These are phyloP conservation scores for Uropsilus gracilis DNA, from an alignment of 2,113 vertebrate species.

Conservation along the genomic window DNA sequence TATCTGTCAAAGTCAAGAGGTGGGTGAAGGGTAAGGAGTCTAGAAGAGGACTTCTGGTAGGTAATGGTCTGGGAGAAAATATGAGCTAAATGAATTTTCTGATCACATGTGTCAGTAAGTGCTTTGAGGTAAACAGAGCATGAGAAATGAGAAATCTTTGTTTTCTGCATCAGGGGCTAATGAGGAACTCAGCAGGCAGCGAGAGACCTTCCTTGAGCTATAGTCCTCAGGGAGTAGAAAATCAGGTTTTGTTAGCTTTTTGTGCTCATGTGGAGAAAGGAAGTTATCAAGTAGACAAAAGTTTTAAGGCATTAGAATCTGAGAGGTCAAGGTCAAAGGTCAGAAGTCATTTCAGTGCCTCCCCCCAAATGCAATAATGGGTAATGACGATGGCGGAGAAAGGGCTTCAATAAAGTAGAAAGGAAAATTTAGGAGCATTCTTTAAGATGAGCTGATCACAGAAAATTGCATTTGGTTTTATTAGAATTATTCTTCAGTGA, in stretches of 20 bases:
- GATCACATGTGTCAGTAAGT: constrained; percentile 31
- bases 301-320: not conserved
- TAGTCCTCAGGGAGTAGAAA: not conserved
- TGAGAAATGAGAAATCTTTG: constrained; percentile 50
- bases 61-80: not conserved
- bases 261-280: not conserved
- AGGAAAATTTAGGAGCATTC: not conserved
- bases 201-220: not conserved
- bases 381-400: not conserved
- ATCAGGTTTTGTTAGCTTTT: not conserved
- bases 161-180: constrained; percentile 14
- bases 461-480: constrained; percentile 44
- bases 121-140: constrained; percentile 60
- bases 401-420: not conserved
- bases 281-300: not conserved
- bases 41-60: not conserved
- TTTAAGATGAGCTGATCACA: not conserved
- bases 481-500: constrained; percentile 20
- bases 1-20: not conserved
- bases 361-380: not conserved
- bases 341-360: not conserved
- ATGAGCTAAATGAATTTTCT: constrained; percentile 20
- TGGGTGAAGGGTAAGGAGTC: not conserved
- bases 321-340: not conserved
- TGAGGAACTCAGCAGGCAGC: not conserved